Conservation (phyloP, 2,113 vertebrate genomes). For the Chaetodon auriga region DNA sequence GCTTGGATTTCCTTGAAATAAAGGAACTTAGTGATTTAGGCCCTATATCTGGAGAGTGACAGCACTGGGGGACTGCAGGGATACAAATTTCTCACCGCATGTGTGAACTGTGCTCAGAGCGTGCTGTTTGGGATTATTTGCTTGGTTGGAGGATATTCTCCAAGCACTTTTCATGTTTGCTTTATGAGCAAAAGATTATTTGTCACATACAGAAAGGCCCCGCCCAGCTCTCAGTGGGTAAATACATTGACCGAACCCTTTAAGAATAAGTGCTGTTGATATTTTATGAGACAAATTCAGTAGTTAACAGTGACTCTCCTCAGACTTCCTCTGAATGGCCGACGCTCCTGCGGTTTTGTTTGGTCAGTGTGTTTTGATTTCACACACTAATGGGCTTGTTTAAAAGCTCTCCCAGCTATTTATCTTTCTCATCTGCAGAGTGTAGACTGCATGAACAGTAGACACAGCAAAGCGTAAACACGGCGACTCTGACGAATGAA, state of each 20-base stretch:
- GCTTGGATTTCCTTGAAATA: slow-evolving; percentile 49
- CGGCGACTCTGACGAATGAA: not conserved
- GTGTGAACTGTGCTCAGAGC: no score
- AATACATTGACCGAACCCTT: not conserved
- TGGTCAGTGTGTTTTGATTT: not conserved
- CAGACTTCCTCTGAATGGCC: not conserved
- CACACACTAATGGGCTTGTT: not conserved
- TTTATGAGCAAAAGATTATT: not conserved
- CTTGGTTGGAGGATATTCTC: not conserved
- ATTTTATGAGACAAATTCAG: not conserved
- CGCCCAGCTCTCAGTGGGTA: not conserved
- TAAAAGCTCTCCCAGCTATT: not conserved
- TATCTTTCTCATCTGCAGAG: not conserved
- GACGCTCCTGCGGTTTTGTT: slow-evolving; percentile 2
- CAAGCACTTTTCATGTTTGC: not conserved
- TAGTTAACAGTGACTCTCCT: not conserved
- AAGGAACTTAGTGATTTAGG: slow-evolving; percentile 35
- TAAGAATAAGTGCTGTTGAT: not conserved
- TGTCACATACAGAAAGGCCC: not conserved
- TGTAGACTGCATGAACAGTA: slow-evolving; percentile 26
- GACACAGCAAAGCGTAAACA: slow-evolving; percentile 30
- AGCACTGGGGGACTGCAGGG: not conserved
- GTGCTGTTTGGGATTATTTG: not conserved
- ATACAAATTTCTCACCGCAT: not conserved
- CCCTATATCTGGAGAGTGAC: slow-evolving; percentile 19